Evolutionary conservation across 30 jellyfish, hydroid and myxozoan species (phyloP), one percentile per base, ranked within the genome.

Genomic region (Aurelia sp.): DNA sequence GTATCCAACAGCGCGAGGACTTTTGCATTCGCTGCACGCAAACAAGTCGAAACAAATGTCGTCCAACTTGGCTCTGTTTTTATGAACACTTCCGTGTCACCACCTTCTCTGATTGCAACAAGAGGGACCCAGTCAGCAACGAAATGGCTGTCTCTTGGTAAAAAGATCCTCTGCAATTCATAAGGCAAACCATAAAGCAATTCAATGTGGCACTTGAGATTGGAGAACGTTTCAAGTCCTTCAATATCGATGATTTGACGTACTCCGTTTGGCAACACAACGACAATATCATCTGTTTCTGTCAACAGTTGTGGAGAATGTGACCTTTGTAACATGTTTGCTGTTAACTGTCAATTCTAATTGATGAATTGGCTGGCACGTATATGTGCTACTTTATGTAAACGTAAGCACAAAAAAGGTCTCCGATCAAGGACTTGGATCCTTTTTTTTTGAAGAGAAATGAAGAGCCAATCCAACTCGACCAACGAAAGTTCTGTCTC

Each of bases 211-310:
- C 79, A 41, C 61, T 82, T 82, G 63, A 82, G 33, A 47, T 82
- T 74, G 3, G 79, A 53, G 61, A 82, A 53, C 6, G 76, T 82
- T 11, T 70, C 78, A 40, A 62, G 21, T 19, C 74, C 73, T 13
- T 35, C 40, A 21, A 62, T 27, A 51, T 51, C 66, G 62, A 71
- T 67, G 23, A 71, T 5, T 60, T 69, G 82, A 31, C 86, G 81
- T 59, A 67, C 51, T 69, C 92, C 92, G 48, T 82, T 74, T 37
- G 92, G 92, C 19, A 82, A 51, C 21, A 82, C 92, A 73, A 73
- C 48, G 1, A 71, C 86, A 20, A 71, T 66, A 21, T 66, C 53
- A 12, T 66, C 21, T 16, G 21, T 31, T 8, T 66, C 50, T 66
- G 77, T 16, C 55, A 59, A 22, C 41, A 22, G 77, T 33, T 66